phyloP scores from a whole-genome alignment of 1,140 invertebrate species.

The Thaumetopoea pityocampa region DNA sequence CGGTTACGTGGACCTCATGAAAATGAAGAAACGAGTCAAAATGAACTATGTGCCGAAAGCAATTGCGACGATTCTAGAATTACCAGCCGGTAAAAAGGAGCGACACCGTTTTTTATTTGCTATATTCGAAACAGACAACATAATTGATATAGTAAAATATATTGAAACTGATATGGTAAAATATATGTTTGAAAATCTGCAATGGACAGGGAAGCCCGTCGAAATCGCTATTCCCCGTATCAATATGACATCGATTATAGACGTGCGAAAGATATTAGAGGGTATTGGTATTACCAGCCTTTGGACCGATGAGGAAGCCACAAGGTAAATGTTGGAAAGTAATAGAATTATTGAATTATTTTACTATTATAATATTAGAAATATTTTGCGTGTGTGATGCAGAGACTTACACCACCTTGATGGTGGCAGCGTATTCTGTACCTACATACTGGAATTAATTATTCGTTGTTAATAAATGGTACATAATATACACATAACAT shows the following conservation, averaged over 20 bases:
- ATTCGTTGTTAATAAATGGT: no score
- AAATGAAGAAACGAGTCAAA: neutral
- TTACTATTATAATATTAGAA: no score
- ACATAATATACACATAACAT: no score
- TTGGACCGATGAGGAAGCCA: constrained; percentile 4
- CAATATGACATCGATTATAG: constrained; percentile 1
- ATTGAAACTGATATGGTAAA: neutral
- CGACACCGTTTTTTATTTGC: constrained; percentile 3
- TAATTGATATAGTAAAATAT: neutral
- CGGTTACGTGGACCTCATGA: constrained; percentile 10
- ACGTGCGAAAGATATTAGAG: constrained; percentile 7
- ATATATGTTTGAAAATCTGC: neutral
- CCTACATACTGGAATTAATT: no score
- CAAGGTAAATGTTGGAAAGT: no score
- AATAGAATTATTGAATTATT: no score
- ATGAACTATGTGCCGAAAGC: neutral
- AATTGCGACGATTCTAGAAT: neutral
- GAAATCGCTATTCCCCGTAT: constrained; percentile 9
- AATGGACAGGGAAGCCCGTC: constrained; percentile 4
- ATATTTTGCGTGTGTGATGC: no score
- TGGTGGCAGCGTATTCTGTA: no score
- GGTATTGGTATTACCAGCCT: neutral
- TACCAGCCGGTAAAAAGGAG: neutral
- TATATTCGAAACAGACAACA: neutral
- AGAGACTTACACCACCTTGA: no score